Evolutionary conservation across 2,888 invertebrate species (phyloP).

Genomic region (Oligia fasciuncula): DNA sequence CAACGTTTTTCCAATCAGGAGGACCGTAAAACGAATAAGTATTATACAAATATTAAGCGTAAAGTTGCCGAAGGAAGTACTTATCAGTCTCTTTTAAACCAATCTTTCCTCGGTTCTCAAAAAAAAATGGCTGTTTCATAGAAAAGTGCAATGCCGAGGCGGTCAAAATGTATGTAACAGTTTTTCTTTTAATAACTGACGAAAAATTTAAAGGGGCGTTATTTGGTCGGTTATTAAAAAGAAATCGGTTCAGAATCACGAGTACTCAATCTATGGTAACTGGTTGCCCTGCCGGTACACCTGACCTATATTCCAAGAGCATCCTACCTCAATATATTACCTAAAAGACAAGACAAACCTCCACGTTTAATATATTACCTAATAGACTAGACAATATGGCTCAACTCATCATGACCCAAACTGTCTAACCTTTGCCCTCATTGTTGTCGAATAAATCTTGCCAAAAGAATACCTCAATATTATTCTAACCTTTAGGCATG

Average conservation of each 20-base stretch:
- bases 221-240: no score
- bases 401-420: not conserved
- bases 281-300: not conserved
- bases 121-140: no score
- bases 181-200: no score
- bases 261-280: no score
- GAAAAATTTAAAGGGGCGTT: no score
- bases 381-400: not conserved
- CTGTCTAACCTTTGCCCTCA: constrained; percentile 20
- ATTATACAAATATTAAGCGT: no score
- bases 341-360: no score
- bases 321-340: not conserved
- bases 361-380: not conserved
- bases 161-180: no score
- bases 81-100: no score
- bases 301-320: constrained; percentile 1
- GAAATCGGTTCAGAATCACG: no score
- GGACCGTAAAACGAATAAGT: not conserved
- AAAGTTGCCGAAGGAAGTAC: not conserved
- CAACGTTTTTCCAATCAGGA: not conserved
- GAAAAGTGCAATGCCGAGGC: no score
- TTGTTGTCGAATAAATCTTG: constrained; percentile 23
- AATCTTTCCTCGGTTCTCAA: no score
- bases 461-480: constrained; percentile 17
- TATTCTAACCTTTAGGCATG: constrained; percentile 23